These are phyloP conservation scores for Grus americana DNA, from an alignment of 2,113 vertebrate species.

Conservation along the genomic window DNA sequence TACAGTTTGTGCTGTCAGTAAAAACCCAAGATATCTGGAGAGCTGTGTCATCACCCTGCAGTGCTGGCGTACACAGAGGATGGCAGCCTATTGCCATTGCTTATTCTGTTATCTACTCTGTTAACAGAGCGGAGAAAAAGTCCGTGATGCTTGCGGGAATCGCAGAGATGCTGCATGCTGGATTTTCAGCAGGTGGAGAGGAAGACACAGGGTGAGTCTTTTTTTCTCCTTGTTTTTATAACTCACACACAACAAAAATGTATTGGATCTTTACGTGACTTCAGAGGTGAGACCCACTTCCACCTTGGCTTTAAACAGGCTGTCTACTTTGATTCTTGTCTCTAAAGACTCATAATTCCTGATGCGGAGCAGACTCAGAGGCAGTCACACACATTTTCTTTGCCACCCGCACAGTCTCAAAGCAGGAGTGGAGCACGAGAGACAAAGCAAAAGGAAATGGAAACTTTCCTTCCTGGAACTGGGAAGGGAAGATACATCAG, in stretches of 20 bases:
- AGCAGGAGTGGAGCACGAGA: neutral
- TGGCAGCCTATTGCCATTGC: neutral
- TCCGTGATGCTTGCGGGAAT: neutral
- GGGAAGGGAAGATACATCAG: neutral
- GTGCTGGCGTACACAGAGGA: neutral
- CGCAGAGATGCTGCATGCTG: neutral
- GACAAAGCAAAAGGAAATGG: neutral
- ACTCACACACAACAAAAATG: neutral
- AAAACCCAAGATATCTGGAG: neutral
- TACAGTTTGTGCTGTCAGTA: neutral
- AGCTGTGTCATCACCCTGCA: neutral
- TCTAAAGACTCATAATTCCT: neutral
- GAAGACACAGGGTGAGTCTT: neutral
- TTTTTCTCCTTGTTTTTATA: neutral
- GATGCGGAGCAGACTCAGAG: neutral
- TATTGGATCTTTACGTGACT: fast-evolving
- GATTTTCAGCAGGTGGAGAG: neutral
- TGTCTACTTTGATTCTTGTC: neutral
- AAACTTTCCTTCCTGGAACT: neutral
- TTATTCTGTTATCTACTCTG: neutral
- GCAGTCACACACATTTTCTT: neutral
- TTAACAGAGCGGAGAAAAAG: neutral
- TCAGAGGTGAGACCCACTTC: neutral
- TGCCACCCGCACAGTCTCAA: neutral
- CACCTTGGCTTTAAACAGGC: neutral